Base-by-base conservation (phyloP, 23 tunicate genomes). In the Halocynthia aurantium region DNA sequence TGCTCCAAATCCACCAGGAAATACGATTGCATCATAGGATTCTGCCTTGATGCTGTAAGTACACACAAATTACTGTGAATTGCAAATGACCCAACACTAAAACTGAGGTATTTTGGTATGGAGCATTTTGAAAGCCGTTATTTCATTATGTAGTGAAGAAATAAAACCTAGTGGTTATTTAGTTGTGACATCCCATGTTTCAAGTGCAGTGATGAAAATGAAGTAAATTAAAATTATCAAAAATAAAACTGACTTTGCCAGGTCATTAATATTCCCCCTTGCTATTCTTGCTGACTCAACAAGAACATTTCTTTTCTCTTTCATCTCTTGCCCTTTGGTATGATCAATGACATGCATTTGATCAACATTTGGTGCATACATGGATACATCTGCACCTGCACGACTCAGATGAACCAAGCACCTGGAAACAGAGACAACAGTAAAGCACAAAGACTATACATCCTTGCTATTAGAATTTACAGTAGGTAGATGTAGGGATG, bases 1-100 rank as follows among this genome's bases (percentile, higher is more conserved):
- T 2, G 98, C 98, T 31, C 98, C 98, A 86, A 93, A 93, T 51
- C 98, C 98, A 78, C 98, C 98, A 67, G 98, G 98, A 78, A 93
- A 52, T 7, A 93, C 72, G 5, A 93, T 44, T 8, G 87, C 98
- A 80, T 93, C 98, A 80, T 76, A 86, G 51, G 82, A 77, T 7
- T 75, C 61, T 50, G 84, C 51, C 7, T 91, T 72, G 53, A 91
- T 70, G 44, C 44, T 31, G 44, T 31, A 31, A 31, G 44, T 31
- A 31, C 44, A 31, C 44, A 31, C 44, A 31, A 31, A 31, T 31
- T 31, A 31, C 44, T 31, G 44, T 31, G 44, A 31, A 31, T 31
- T 31, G 44, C 2, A 31, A 31, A 31, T 31, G 44, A 31, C 44
- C 44, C 44, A 31, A 31, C 44, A 31, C 44, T 31, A 31, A 31